Conservation (phyloP, 2,113 vertebrate genomes). For the Tautogolabrus adspersus region DNA sequence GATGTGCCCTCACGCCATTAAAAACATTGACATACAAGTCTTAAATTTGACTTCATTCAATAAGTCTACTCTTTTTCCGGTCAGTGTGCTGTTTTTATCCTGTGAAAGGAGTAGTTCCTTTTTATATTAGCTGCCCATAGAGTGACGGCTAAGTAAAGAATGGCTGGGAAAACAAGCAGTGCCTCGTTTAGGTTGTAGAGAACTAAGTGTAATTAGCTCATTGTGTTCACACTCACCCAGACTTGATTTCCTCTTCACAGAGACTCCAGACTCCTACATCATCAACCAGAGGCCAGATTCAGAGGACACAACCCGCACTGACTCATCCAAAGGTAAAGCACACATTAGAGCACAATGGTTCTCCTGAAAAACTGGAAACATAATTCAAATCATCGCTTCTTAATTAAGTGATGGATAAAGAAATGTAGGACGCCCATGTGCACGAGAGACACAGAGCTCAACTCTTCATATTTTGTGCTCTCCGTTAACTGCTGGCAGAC, state of each 20-base stretch:
- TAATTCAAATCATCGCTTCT: slow-evolving; percentile 4
- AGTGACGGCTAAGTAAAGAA: slow-evolving; percentile 43
- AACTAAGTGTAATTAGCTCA: slow-evolving; percentile 30
- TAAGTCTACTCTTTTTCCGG: slow-evolving; percentile 57
- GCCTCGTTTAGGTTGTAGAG: slow-evolving; percentile 21
- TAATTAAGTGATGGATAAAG: slow-evolving; percentile 18
- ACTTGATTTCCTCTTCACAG: slow-evolving; percentile 43
- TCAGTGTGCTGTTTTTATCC: slow-evolving; percentile 57
- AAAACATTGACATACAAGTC: slow-evolving; percentile 72
- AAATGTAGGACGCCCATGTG: slow-evolving; percentile 6
- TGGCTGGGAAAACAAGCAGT: slow-evolving; percentile 35
- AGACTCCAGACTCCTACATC: slow-evolving; percentile 67
- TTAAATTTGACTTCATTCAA: slow-evolving; percentile 35
- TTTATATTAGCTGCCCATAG: slow-evolving; percentile 47
- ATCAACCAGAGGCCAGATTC: slow-evolving; percentile 62
- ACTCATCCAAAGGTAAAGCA: slow-evolving; percentile 78
- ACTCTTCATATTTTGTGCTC: slow-evolving; percentile 47
- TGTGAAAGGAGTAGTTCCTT: slow-evolving; percentile 36
- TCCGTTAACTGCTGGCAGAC: slow-evolving; percentile 64
- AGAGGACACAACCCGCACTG: slow-evolving; percentile 66
- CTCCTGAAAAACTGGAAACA: background rate
- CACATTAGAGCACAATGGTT: background rate
- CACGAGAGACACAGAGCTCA: slow-evolving; percentile 30
- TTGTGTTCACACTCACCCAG: slow-evolving; percentile 17
- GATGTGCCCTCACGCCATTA: slow-evolving; percentile 46